Evolutionary conservation across 2,113 vertebrate species (phyloP), one percentile per base, ranked within the genome.

Genomic region (Mastomys natalensis): DNA sequence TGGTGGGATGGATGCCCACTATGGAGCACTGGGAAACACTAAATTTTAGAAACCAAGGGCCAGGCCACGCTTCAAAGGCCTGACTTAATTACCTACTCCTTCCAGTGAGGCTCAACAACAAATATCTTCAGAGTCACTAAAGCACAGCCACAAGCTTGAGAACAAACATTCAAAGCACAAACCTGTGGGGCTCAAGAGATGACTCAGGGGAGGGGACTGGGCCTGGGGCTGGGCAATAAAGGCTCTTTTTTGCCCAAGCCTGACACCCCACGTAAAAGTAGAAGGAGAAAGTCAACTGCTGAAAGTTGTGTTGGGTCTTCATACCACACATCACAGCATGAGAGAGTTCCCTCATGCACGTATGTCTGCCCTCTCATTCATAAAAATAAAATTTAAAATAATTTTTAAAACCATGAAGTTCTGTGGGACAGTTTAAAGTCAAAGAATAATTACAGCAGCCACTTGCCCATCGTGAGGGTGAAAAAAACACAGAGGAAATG

Each of bases 401-500:
- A 53, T 37, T 80, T 55, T 48, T 34, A 81, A 80, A 81, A 15
- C 5, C 12, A 16, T 60, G 6, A 60, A 26, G 11, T 60, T 82
- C 37, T 82, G 11, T n/a, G 5, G 53, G 21, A 48, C 29, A 66
- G 34, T 66, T 86, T 45, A 37, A 45, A 68, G 34, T 48, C 26
- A 86, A 48, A 66, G 29, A 8, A 66, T 43, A 66, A 37, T 45
- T 64, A 34, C 4, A 68, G 13, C 12, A 90, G 4, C 12, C 64
- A 45, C 6, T 88, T 5, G 87, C 31, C 5, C 8, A 90, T 7
- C 86, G 73, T 43, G 5, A 60, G 53, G 31, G 8, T 7, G 31
- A 19, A 1, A 37, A 37, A 8, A 24, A 37, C 19, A 22, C 74
- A 2, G 4, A 68, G 8, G 0, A 3, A 3, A 5, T 84, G 22